These are phyloP conservation scores for Eustalomyia histrio DNA, from an alignment of 2,888 invertebrate species.

Conservation along the genomic window DNA sequence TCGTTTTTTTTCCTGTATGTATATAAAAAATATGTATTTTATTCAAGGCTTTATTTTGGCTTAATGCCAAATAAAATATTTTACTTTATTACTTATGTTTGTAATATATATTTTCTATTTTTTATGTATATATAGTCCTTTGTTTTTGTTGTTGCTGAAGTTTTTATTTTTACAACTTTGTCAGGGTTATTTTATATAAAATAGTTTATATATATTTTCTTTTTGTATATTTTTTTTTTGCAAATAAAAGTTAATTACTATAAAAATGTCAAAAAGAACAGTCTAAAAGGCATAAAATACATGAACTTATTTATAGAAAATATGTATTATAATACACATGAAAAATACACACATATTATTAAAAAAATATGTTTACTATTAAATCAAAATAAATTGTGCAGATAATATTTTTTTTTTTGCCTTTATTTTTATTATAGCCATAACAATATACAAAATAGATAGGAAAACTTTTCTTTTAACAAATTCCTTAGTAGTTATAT, in stretches of 20 bases:
- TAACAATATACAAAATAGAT: too few relatives aligned
- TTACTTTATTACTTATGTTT: constrained; percentile 62
- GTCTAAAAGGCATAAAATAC: constrained; percentile 20
- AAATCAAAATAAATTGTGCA: constrained; percentile 2
- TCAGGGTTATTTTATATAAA: constrained; percentile 46
- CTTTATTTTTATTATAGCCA: too few relatives aligned
- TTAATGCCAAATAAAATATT: constrained; percentile 61
- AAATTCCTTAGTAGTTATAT: too few relatives aligned
- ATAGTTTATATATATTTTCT: constrained; percentile 47
- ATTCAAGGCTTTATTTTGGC: constrained; percentile 60
- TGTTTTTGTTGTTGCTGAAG: constrained; percentile 20
- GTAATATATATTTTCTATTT: constrained; percentile 50
- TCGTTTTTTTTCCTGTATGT: background rate
- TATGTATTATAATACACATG: constrained; percentile 1
- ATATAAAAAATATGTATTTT: constrained; percentile 14
- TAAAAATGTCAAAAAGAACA: constrained; percentile 54
- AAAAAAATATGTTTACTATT: background rate
- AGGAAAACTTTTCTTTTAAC: too few relatives aligned
- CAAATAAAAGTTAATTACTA: constrained; percentile 58
- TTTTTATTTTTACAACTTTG: constrained; percentile 38
- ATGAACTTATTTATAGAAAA: too few relatives aligned
- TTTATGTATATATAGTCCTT: constrained; percentile 17
- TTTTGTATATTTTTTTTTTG: constrained; percentile 22
- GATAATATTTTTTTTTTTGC: too few relatives aligned
- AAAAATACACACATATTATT: too few relatives aligned